Conservation (phyloP, 1,140 invertebrate genomes). For the Leptinotarsa defecta region DNA sequence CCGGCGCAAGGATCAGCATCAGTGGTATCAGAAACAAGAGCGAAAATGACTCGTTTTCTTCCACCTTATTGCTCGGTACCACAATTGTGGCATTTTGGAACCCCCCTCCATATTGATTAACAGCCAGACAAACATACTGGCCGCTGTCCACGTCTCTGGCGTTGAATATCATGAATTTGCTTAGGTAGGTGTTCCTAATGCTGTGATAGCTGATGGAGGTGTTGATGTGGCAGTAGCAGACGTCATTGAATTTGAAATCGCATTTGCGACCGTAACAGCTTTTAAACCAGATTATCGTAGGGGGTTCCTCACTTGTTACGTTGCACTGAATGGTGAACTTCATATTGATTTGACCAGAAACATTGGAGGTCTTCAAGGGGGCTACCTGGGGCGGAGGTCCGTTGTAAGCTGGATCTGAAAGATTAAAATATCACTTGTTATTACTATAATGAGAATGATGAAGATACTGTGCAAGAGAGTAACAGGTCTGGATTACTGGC, state of each 20-base stretch:
- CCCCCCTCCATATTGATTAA: conserved; percentile 45
- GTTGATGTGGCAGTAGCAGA: conserved; percentile 45
- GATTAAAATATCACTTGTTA: conserved; percentile 16
- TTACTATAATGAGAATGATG: neutral
- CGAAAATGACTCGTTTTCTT: conserved; percentile 36
- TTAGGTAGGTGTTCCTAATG: conserved; percentile 45
- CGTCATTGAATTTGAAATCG: conserved; percentile 41
- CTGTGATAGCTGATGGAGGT: conserved; percentile 32
- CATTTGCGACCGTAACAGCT: conserved; percentile 43
- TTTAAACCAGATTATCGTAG: conserved; percentile 51
- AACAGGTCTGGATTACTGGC: no score
- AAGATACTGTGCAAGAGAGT: neutral
- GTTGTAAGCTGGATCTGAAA: conserved; percentile 37
- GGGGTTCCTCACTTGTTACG: conserved; percentile 43
- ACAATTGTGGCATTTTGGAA: conserved; percentile 43
- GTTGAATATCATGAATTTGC: conserved; percentile 51
- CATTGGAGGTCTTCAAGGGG: conserved; percentile 42
- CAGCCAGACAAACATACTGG: conserved; percentile 49
- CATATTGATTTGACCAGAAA: conserved; percentile 40
- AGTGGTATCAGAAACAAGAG: conserved; percentile 49
- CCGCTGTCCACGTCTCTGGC: conserved; percentile 45
- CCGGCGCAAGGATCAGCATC: conserved; percentile 41
- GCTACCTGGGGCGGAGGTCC: conserved; percentile 42
- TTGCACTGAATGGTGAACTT: conserved; percentile 51
- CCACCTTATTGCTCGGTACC: conserved; percentile 33